A percentile compares a stretch with the other conserved stretches of the same genome.
Conservation (phyloP, 2,888 invertebrate species). For the Taenaris catops region DNA sequence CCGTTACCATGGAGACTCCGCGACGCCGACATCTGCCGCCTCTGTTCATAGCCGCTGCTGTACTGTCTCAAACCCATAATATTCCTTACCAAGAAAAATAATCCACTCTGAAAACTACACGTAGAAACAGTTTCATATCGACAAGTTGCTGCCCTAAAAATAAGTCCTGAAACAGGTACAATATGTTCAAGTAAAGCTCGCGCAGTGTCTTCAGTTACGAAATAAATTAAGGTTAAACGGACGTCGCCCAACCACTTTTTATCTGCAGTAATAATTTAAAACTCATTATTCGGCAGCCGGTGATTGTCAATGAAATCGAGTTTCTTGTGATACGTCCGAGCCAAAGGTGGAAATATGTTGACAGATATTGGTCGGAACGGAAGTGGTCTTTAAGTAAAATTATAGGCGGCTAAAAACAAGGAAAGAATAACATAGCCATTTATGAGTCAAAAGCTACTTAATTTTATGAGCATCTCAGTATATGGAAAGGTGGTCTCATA, state of each 20-base stretch:
- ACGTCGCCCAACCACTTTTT: constrained; percentile 62
- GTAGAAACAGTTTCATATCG: constrained; percentile 5
- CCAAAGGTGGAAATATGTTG: constrained; percentile 74
- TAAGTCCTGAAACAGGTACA: constrained; percentile 13
- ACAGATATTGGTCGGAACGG: constrained; percentile 75
- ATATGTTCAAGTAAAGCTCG: constrained; percentile 31
- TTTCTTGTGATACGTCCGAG: constrained; percentile 71
- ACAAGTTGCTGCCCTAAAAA: constrained; percentile 3
- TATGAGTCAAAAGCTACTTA: constrained; percentile 49
- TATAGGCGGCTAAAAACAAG: constrained; percentile 68
- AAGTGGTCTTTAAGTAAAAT: constrained; percentile 73
- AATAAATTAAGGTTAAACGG: constrained; percentile 63
- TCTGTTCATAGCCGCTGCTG: constrained; percentile 14
- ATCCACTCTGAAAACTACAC: constrained; percentile 14
- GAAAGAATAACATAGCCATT: constrained; percentile 61
- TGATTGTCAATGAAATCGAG: constrained; percentile 74
- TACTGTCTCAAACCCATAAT: constrained; percentile 13
- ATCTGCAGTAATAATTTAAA: constrained; percentile 75
- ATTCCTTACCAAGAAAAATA: constrained; percentile 12
- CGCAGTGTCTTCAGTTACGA: constrained; percentile 49
- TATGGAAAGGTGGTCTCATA: constrained; percentile 24
- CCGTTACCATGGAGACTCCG: constrained; percentile 65
- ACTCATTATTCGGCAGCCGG: constrained; percentile 71
- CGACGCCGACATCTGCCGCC: constrained; percentile 49
- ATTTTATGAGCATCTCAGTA: constrained; percentile 33